These are phyloP conservation scores for Rousettus madagascariensis DNA, from an alignment of 2,797 vertebrate species.

Conservation along the genomic window DNA sequence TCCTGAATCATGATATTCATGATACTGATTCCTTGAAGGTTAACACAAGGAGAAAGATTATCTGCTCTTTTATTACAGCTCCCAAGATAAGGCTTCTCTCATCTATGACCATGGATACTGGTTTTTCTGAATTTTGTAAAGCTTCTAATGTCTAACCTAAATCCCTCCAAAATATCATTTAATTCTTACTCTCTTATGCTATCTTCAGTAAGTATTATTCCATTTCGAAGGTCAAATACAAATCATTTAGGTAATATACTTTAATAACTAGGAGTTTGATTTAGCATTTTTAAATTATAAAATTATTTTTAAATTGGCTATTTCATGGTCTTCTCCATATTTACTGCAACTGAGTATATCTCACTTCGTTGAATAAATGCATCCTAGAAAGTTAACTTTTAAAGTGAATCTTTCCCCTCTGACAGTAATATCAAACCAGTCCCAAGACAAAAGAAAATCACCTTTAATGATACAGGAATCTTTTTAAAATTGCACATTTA, in stretches of 20 bases:
- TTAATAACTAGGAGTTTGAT: conserved; percentile 40
- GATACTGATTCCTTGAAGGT: neutral
- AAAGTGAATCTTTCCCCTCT: neutral
- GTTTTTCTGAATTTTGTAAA: conserved; percentile 20
- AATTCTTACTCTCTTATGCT: conserved; percentile 17
- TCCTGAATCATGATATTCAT: neutral
- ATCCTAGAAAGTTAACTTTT: neutral
- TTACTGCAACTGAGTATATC: neutral
- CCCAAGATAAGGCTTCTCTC: neutral
- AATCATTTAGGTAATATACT: neutral
- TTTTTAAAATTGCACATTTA: conserved; percentile 38
- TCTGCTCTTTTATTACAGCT: neutral
- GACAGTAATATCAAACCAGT: conserved; percentile 8
- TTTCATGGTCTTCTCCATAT: conserved; percentile 11
- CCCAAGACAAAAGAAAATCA: conserved; percentile 54
- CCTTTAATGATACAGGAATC: neutral
- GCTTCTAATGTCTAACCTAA: conserved; percentile 25
- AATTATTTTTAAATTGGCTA: conserved; percentile 32
- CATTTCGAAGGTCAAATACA: conserved; percentile 31
- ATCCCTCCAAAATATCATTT: conserved; percentile 41
- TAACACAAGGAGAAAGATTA: conserved; percentile 6
- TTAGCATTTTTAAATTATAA: conserved; percentile 42
- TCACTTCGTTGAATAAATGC: conserved; percentile 25
- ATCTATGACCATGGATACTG: neutral
- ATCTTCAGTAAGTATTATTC: neutral